Percentiles rank a stretch among this genome's conserved stretches.
Conservation (phyloP, 2,888 invertebrate genomes). For the Myopa testacea region DNA sequence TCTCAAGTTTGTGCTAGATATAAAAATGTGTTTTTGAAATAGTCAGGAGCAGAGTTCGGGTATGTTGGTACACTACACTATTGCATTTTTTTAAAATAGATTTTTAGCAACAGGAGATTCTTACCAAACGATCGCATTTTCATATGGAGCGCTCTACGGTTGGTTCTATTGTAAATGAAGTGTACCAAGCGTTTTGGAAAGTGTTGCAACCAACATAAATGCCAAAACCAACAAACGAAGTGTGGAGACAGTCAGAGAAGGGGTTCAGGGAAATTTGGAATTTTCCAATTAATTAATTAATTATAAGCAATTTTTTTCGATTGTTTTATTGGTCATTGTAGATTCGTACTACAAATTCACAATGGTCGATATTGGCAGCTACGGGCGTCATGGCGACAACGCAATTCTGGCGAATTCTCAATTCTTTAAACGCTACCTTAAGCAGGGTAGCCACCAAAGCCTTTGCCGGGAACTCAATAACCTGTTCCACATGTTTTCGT, state of each 20-base stretch:
- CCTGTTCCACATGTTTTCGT: conserved; percentile 4
- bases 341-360: conserved; percentile 30
- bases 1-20: too few species aligned
- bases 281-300: too few species aligned
- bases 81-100: conserved; percentile 7
- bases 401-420: conserved; percentile 26
- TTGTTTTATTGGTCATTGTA: too few species aligned
- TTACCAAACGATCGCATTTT: conserved; percentile 22
- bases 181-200: conserved; percentile 25
- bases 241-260: conserved; percentile 19
- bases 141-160: conserved; percentile 13
- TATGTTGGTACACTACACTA: too few species aligned
- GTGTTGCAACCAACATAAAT: conserved; percentile 27
- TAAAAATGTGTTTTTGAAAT: too few species aligned
- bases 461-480: conserved; percentile 25
- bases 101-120: conserved; percentile 29
- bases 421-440: conserved; percentile 17
- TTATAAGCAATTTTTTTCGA: too few species aligned
- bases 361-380: conserved; percentile 27
- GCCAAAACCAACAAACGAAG: conserved; percentile 28
- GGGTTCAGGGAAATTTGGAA: too few species aligned
- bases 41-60: too few species aligned
- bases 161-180: conserved; percentile 22
- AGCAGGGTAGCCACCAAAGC: conserved; percentile 23
- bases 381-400: conserved; percentile 23